Conservation (phyloP, 2,113 vertebrate genomes). For the Aegotheles bennettii region DNA sequence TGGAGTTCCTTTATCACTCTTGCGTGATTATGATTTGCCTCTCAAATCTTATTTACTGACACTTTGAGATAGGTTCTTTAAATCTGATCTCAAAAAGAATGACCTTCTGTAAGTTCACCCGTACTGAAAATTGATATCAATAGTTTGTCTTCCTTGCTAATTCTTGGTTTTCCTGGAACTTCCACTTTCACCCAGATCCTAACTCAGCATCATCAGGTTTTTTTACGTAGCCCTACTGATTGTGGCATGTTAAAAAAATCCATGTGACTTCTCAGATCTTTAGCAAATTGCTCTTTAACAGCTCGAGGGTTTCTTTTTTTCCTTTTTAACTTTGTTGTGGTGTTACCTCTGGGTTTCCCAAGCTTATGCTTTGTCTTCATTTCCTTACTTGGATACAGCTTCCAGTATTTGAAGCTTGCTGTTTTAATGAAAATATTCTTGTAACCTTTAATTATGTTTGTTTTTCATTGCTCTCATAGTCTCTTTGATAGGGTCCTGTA, state of each 20-base stretch:
- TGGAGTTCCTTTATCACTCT: neutral
- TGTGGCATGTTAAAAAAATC: neutral
- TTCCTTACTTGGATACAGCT: neutral
- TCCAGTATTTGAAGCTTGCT: neutral
- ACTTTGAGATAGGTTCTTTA: neutral
- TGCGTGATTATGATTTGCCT: neutral
- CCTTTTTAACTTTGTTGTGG: neutral
- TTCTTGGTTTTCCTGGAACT: neutral
- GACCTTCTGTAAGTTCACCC: neutral
- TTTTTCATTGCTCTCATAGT: neutral
- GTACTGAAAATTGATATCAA: neutral
- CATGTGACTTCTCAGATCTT: neutral
- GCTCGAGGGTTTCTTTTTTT: neutral
- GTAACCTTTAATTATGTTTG: neutral
- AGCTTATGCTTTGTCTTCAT: neutral
- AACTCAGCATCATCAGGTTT: neutral
- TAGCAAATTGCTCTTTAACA: neutral
- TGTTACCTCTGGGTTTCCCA: neutral
- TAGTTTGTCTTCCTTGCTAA: neutral
- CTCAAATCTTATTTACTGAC: neutral
- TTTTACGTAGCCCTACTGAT: neutral
- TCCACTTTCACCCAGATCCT: neutral
- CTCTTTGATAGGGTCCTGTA: neutral
- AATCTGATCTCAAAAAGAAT: neutral
- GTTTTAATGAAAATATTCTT: neutral